These are phyloP conservation scores for Muscicapa adusta DNA, from an alignment of 2,113 vertebrate genomes.

Conservation along the genomic window DNA sequence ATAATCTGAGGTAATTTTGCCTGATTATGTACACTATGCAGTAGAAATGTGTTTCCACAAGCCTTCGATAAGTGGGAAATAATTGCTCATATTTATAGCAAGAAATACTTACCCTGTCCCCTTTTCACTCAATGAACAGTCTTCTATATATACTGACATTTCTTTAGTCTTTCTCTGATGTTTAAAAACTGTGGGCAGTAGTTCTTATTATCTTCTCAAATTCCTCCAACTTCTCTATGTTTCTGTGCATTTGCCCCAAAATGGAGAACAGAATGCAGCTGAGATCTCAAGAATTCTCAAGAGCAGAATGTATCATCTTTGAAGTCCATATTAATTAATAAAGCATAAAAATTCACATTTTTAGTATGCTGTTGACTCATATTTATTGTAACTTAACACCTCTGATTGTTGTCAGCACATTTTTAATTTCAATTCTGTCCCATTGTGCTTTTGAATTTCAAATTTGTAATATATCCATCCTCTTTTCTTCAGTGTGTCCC, in stretches of 20 bases:
- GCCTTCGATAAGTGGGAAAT: not conserved
- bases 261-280: not conserved
- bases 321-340: not conserved
- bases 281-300: not conserved
- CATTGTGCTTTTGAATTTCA: not conserved
- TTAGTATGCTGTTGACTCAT: not conserved
- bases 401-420: not conserved
- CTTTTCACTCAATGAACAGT: not conserved
- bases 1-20: not conserved
- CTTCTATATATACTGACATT: not conserved
- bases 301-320: not conserved
- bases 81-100: not conserved
- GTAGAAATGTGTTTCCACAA: not conserved
- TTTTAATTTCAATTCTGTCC: not conserved
- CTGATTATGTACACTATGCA: not conserved
- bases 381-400: not conserved
- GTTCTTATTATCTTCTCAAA: not conserved
- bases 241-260: slow-evolving; percentile 3
- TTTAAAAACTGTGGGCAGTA: not conserved
- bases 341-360: not conserved
- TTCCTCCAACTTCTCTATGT: not conserved
- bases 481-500: not conserved
- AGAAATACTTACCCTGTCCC: not conserved
- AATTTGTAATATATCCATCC: not conserved
- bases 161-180: not conserved